A percentile compares a stretch with the other conserved stretches of the same genome.
Conservation (phyloP, 1,140 invertebrate species). For the Bombus fervidus region DNA sequence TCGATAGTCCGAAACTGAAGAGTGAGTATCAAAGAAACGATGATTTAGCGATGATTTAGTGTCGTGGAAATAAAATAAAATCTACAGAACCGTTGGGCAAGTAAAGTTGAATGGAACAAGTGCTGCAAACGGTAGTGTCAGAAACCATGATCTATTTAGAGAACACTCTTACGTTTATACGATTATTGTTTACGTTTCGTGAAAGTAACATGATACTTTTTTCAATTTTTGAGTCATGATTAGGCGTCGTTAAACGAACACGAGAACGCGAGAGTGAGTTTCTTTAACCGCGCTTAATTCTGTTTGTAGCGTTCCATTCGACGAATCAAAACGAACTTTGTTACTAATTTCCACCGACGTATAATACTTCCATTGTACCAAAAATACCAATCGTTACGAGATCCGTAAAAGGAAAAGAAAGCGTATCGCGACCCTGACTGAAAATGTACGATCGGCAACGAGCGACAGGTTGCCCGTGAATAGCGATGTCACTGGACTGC, state of each 20-base stretch:
- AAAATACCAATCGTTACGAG: neutral
- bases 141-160: no score
- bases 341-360: neutral
- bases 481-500: conserved; percentile 20
- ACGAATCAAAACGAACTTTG: neutral
- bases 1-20: neutral
- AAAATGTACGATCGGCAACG: conserved; percentile 1
- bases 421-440: neutral
- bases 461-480: neutral
- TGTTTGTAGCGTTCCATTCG: neutral
- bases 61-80: neutral
- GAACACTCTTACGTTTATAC: no score
- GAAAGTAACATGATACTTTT: no score
- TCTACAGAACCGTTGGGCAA: no score
- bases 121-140: no score
- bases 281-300: no score
- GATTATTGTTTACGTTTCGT: no score
- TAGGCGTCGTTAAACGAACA: no score
- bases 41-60: neutral
- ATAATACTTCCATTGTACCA: no score
- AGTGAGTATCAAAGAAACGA: neutral
- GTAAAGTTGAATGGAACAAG: no score
- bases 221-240: no score
- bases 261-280: no score
- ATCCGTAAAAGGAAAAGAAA: conserved; percentile 8